A percentile compares a stretch with the other conserved stretches of the same genome.
These are phyloP conservation scores for Nycteola revayana DNA, from an alignment of 2,888 invertebrate genomes.

Conservation along the genomic window DNA sequence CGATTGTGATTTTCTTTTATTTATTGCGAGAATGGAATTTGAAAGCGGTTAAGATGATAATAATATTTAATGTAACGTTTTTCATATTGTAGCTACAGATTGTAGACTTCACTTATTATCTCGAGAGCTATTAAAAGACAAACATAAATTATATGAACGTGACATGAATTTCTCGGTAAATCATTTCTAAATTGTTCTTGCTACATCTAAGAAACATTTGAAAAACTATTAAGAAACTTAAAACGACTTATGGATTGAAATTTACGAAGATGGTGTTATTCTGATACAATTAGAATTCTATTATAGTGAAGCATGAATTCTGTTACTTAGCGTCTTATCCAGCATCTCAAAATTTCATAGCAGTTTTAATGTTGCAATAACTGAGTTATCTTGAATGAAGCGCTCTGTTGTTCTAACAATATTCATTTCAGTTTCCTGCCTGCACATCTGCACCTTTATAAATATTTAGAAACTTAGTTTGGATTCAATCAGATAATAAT, in stretches of 20 bases:
- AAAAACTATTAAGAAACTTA: neutral
- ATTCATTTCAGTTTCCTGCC: neutral
- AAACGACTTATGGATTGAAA: conserved; percentile 25
- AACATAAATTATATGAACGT: neutral
- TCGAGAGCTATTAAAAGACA: conserved; percentile 8
- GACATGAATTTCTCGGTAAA: neutral
- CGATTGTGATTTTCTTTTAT: conserved; percentile 53
- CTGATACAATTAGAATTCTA: conserved; percentile 35
- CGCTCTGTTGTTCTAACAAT: conserved; percentile 2
- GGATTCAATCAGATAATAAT: neutral
- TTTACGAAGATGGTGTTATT: conserved; percentile 27
- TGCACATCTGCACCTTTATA: too few relatives aligned
- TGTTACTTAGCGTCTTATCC: conserved; percentile 33
- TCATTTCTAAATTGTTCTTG: neutral
- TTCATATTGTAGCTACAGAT: conserved; percentile 11
- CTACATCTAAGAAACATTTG: too few relatives aligned
- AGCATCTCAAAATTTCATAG: conserved; percentile 27
- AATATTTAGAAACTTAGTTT: too few relatives aligned
- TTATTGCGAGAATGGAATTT: conserved; percentile 67
- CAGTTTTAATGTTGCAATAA: conserved; percentile 22
- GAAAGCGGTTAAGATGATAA: conserved; percentile 34
- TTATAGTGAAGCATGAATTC: conserved; percentile 30
- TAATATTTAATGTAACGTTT: conserved; percentile 29
- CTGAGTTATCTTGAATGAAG: conserved; percentile 15
- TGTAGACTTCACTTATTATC: conserved; percentile 3